Evolutionary conservation across 2,888 invertebrate genomes (phyloP).

Genomic region (Byasa hedistus): DNA sequence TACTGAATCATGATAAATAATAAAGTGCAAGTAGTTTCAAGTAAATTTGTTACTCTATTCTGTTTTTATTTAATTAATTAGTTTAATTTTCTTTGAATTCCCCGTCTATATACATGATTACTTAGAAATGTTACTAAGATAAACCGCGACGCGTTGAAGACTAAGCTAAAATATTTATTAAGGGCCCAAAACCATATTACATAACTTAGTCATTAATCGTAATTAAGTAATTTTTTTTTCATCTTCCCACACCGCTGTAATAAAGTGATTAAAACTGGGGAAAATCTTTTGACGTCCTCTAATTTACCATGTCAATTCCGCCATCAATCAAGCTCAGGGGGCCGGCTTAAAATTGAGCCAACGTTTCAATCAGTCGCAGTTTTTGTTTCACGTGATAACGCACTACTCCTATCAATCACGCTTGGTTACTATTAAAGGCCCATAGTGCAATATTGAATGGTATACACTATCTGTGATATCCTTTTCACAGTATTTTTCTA

Average conservation of each 20-base stretch:
- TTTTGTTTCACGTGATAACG: slow-evolving; percentile 29
- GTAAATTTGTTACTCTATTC: no score
- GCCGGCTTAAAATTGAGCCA: slow-evolving; percentile 41
- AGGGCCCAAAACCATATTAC: not conserved
- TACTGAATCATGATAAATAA: no score
- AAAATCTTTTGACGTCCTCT: slow-evolving; percentile 40
- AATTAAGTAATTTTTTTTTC: not conserved
- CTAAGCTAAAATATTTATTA: not conserved
- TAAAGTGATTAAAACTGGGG: slow-evolving; percentile 35
- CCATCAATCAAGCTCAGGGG: slow-evolving; percentile 50
- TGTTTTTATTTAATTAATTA: no score
- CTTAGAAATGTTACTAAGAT: not conserved
- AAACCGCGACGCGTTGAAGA: not conserved
- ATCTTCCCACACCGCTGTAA: slow-evolving; percentile 7
- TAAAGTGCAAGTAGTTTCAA: no score
- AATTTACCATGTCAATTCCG: slow-evolving; percentile 52
- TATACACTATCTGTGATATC: not conserved
- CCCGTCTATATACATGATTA: no score
- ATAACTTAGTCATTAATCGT: not conserved
- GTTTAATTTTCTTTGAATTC: no score
- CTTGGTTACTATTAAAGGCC: slow-evolving; percentile 8
- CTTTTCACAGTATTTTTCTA: no score
- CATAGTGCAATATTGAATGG: slow-evolving; percentile 2
- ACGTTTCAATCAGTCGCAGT: slow-evolving; percentile 34
- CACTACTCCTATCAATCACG: slow-evolving; percentile 30